Evolutionary conservation across 2,113 vertebrate genomes (phyloP).

Genomic region (Burhinus bistriatus): DNA sequence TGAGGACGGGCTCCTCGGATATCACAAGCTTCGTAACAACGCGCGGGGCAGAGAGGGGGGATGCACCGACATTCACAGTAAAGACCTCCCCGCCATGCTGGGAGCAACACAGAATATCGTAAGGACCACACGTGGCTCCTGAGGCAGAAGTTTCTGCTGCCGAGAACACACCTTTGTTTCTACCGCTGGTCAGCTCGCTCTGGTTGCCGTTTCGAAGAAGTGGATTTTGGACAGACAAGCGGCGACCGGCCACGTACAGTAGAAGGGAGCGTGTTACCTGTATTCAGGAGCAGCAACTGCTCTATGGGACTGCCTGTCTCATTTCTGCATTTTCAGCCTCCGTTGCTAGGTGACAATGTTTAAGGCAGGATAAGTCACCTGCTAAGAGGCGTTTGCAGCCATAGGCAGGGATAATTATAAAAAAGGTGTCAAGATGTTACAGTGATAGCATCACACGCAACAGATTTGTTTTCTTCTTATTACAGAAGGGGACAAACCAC

Average conservation of each 20-base stretch:
- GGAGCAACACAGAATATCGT: fast-evolving
- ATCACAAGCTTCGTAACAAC: background rate
- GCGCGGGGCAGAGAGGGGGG: background rate
- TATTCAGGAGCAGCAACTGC: background rate
- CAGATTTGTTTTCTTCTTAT: background rate
- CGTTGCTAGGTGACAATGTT: background rate
- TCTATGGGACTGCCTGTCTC: background rate
- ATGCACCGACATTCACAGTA: background rate
- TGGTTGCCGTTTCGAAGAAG: background rate
- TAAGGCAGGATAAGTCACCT: background rate
- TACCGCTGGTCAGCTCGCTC: background rate
- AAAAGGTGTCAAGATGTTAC: background rate
- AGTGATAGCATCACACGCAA: background rate
- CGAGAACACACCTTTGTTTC: background rate
- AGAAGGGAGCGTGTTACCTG: fast-evolving
- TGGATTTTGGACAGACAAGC: background rate
- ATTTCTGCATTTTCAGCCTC: background rate
- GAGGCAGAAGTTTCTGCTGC: background rate
- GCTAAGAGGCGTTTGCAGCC: background rate
- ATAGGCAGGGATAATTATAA: background rate
- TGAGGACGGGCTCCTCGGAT: background rate
- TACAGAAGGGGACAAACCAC: constrained; percentile 58
- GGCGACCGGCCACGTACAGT: background rate
- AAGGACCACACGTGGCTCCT: background rate
- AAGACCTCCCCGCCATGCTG: background rate